Base-by-base conservation (phyloP, 2,113 vertebrate species). In the Hymenochirus boettgeri region DNA sequence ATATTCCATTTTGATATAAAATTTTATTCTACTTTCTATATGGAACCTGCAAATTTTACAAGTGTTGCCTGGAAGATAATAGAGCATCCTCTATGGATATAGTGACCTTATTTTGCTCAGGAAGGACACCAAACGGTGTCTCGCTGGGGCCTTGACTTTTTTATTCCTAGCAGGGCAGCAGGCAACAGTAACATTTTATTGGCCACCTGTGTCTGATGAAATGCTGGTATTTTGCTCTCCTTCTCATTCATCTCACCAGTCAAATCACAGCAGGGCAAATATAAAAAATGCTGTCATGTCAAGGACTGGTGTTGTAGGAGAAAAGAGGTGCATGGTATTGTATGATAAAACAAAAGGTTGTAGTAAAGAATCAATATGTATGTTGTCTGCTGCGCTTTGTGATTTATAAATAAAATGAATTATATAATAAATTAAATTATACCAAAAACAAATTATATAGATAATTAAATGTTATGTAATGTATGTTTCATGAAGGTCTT, bases 201-300 rank as follows among this genome's bases (percentile, higher is more conserved):
- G 56, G 65, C 56, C 65, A 53, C 65, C 65, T 69, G 65, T 10
- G 19, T 69, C 31, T 53, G 65, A 69, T 60, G 64, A 60, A 69
- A 57, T 60, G 48, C 33, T 45, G 56, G 47, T 46, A 60, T 24
- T 69, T 58, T 69, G 57, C 57, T 69, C 47, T 45, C 27, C 11
- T 45, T 51, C 50, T 37, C 56, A 69, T 69, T 60, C 56, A 60
- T 69, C 65, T 69, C 25, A 31, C 31, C 13, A 69, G 65, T 69
- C 65, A 69, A 58, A 60, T 56, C 65, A 60, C 65, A 69, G 65
- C 56, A 53, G 46, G 65, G 57, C 33, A 69, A 59, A 50, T 19
- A 37, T 17, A 15, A 48, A 69, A 33, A 62, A 60, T 26, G 24
- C 29, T 51, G 24, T 11, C 12, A 26, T 51, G 55, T 58, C 56